Conservation (phyloP, 2,888 invertebrate genomes). For the Deilephila porcellus region DNA sequence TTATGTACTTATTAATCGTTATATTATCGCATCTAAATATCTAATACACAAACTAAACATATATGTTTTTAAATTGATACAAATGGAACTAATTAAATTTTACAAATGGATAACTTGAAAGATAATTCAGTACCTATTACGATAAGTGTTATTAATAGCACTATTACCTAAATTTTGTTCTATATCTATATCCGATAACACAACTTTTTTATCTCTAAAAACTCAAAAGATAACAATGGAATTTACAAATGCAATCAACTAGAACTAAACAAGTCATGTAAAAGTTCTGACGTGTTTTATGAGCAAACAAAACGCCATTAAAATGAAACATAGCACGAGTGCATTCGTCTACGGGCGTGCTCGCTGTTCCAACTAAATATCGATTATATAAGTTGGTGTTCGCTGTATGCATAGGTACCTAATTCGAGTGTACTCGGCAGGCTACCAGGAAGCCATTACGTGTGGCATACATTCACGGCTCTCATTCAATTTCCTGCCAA, state of each 20-base stretch:
- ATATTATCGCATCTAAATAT: slow-evolving; percentile 3
- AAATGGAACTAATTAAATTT: neutral
- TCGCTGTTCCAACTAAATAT: slow-evolving; percentile 10
- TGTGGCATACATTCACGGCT: slow-evolving; percentile 68
- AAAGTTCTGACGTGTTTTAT: neutral
- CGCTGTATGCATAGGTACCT: slow-evolving; percentile 20
- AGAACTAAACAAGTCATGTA: neutral
- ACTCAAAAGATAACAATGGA: neutral
- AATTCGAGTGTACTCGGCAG: slow-evolving; percentile 11
- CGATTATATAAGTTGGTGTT: slow-evolving; percentile 21
- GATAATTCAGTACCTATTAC: too few species aligned
- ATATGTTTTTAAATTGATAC: neutral
- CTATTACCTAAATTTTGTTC: too few species aligned
- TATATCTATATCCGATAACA: too few species aligned
- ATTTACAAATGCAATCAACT: neutral
- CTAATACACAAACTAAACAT: neutral
- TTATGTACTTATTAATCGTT: neutral
- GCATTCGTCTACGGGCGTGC: neutral
- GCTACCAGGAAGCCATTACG: slow-evolving; percentile 70
- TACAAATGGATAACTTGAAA: too few species aligned
- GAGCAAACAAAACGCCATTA: slow-evolving; percentile 1
- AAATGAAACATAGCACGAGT: neutral
- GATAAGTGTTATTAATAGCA: too few species aligned
- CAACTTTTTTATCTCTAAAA: neutral
- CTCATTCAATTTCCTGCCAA: slow-evolving; percentile 78